phyloP scores from a whole-genome alignment of 1,140 invertebrate genomes.

The Trissolcus basalis region DNA sequence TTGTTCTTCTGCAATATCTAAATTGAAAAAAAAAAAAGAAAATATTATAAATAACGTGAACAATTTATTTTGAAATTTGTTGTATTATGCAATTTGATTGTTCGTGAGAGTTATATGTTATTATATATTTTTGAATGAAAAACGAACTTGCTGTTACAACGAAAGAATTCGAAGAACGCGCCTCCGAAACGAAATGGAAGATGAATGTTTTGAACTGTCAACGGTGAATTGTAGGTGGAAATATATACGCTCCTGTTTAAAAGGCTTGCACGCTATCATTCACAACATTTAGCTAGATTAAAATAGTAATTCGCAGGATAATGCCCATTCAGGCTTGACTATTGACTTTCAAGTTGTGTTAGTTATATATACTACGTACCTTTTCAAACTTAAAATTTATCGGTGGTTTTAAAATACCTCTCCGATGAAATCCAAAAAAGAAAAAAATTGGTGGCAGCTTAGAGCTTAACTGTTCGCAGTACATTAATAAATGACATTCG shows the following conservation, averaged over 20 bases:
- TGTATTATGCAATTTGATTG: not conserved
- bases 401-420: slow-evolving; percentile 27
- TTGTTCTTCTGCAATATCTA: too few species aligned
- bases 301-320: slow-evolving; percentile 50
- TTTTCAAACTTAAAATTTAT: slow-evolving; percentile 44
- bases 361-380: slow-evolving; percentile 9
- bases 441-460: slow-evolving; percentile 7
- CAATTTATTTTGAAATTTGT: too few species aligned
- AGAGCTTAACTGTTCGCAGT: slow-evolving; percentile 25
- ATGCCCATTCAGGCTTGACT: slow-evolving; percentile 26
- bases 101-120: not conserved
- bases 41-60: too few species aligned
- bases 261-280: slow-evolving; percentile 39
- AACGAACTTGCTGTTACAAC: slow-evolving; percentile 25
- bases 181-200: slow-evolving; percentile 38
- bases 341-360: slow-evolving; percentile 35
- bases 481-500: slow-evolving; percentile 39
- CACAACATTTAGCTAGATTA: slow-evolving; percentile 49
- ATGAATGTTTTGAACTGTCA: slow-evolving; percentile 46
- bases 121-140: slow-evolving; percentile 22
- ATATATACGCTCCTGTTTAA: slow-evolving; percentile 51
- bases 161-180: slow-evolving; percentile 35
- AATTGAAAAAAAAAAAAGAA: too few species aligned
- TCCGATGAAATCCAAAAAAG: slow-evolving; percentile 17
- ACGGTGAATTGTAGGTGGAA: slow-evolving; percentile 35